Evolutionary conservation across 2,888 invertebrate genomes (phyloP).

Genomic region (Eurytoma californica): DNA sequence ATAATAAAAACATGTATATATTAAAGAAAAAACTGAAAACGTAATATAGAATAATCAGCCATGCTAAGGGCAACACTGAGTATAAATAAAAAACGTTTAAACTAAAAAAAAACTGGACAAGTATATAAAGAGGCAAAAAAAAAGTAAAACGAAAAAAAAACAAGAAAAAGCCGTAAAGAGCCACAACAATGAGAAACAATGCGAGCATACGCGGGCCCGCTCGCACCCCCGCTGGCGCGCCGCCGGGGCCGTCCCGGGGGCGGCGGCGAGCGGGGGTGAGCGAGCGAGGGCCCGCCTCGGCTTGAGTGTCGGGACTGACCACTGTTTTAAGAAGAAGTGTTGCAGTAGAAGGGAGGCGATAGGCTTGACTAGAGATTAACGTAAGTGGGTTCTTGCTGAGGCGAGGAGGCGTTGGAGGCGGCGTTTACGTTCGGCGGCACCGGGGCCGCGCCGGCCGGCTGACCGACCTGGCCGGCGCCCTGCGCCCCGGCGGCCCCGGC

Average conservation of each 20-base stretch:
- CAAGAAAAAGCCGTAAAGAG: slow-evolving; percentile 75
- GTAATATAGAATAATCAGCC: slow-evolving; percentile 68
- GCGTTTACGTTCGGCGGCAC: slow-evolving; percentile 76
- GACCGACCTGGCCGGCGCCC: slow-evolving; percentile 71
- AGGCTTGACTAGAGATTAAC: slow-evolving; percentile 90
- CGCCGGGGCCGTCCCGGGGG: not conserved
- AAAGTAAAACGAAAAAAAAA: slow-evolving; percentile 31
- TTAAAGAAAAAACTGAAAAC: slow-evolving; percentile 52
- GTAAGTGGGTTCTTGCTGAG: slow-evolving; percentile 90
- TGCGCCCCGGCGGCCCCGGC: slow-evolving; percentile 59
- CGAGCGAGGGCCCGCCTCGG: slow-evolving; percentile 55
- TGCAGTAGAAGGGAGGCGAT: slow-evolving; percentile 76
- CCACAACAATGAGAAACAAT: slow-evolving; percentile 76
- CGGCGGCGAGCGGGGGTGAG: slow-evolving; percentile 35
- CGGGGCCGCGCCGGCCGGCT: slow-evolving; percentile 53
- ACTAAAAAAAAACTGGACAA: not conserved
- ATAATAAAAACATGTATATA: slow-evolving; percentile 11
- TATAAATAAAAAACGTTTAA: slow-evolving; percentile 53
- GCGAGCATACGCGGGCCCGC: slow-evolving; percentile 73
- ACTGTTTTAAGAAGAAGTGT: slow-evolving; percentile 75
- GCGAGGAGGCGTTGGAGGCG: slow-evolving; percentile 76
- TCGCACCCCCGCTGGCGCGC: slow-evolving; percentile 57
- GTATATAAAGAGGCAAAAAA: slow-evolving; percentile 52
- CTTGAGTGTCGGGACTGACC: slow-evolving; percentile 74
- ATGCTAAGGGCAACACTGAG: slow-evolving; percentile 74